These are phyloP conservation scores for Opisthocomus hoazin DNA, from an alignment of 2,113 vertebrate genomes.

Conservation along the genomic window DNA sequence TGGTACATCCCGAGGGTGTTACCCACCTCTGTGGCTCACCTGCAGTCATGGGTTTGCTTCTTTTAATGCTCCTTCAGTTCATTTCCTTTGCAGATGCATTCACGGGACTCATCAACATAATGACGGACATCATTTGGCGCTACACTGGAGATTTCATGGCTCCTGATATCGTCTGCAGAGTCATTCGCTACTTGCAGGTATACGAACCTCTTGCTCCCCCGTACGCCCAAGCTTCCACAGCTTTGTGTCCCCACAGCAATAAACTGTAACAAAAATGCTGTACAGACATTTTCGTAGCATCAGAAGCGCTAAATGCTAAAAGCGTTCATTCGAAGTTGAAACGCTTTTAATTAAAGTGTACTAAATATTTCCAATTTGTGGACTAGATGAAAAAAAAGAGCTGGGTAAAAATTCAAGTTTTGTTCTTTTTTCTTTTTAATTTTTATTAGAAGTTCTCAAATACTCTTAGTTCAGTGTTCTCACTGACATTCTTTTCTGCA, in stretches of 20 bases:
- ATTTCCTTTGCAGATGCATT: slow-evolving; percentile 65
- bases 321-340: neutral
- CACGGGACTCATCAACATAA: slow-evolving; percentile 74
- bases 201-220: accelerated
- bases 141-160: slow-evolving; percentile 78
- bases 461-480: neutral
- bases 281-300: neutral
- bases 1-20: neutral
- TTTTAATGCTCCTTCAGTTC: neutral
- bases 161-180: slow-evolving; percentile 71
- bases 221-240: accelerated
- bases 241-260: neutral
- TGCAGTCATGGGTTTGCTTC: neutral
- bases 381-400: neutral
- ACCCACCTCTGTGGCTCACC: neutral
- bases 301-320: neutral
- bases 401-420: neutral
- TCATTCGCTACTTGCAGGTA: slow-evolving; percentile 75
- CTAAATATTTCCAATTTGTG: neutral
- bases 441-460: neutral
- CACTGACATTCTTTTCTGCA: neutral
- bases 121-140: slow-evolving; percentile 78
- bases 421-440: neutral
- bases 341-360: neutral
- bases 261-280: neutral